Percentiles rank a stretch among this genome's conserved stretches.
These are phyloP conservation scores for Acipenser oxyrinchus DNA, from an alignment of 2,797 vertebrate genomes.

Conservation along the genomic window DNA sequence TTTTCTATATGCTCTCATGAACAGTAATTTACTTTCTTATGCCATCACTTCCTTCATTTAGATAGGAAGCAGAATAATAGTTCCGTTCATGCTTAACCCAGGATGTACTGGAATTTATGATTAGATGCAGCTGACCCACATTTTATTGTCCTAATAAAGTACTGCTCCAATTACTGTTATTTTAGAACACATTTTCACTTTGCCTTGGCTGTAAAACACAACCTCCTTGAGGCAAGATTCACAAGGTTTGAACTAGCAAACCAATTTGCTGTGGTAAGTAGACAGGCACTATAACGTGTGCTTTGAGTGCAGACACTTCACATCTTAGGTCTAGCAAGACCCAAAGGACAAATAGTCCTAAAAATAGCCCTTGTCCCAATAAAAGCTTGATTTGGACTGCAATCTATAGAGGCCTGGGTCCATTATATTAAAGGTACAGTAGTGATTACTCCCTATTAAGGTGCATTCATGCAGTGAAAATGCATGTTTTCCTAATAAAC, in stretches of 20 bases:
- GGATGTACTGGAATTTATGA: conserved; percentile 33
- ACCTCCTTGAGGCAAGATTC: not conserved
- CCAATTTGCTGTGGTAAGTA: conserved; percentile 6
- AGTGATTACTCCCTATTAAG: too few species aligned
- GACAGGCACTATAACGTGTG: conserved; percentile 16
- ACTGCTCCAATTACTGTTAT: conserved; percentile 34
- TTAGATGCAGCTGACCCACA: conserved; percentile 45
- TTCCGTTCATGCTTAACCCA: conserved; percentile 37
- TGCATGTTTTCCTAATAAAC: too few species aligned
- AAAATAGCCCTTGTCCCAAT: conserved; percentile 21
- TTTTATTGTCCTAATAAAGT: conserved; percentile 28
- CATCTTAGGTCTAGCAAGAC: conserved; percentile 38
- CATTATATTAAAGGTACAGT: too few species aligned
- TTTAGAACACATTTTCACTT: conserved; percentile 42
- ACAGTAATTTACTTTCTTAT: conserved; percentile 31
- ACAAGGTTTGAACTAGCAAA: conserved; percentile 22
- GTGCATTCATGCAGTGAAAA: too few species aligned
- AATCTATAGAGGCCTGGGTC: too few species aligned
- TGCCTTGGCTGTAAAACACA: conserved; percentile 26
- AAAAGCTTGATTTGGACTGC: too few species aligned
- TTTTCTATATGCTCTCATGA: conserved; percentile 48
- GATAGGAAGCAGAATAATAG: conserved; percentile 39
- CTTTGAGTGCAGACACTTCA: conserved; percentile 39
- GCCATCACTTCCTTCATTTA: conserved; percentile 33
- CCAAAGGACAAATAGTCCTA: conserved; percentile 34